These are phyloP conservation scores for Alauda arvensis DNA, from an alignment of 2,797 vertebrate species.

Conservation along the genomic window DNA sequence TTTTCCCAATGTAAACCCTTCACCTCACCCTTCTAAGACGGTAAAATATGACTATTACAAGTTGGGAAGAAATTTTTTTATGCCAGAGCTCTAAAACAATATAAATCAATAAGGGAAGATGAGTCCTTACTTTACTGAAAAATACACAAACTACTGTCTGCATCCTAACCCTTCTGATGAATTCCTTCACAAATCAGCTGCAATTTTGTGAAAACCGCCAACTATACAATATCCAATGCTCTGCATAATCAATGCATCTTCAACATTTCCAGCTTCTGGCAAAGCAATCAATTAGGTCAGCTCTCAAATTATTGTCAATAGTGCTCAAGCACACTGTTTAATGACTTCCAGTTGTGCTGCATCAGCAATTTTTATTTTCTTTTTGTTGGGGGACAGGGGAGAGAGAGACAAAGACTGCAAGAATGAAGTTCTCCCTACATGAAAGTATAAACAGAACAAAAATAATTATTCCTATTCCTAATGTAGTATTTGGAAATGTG, in stretches of 20 bases:
- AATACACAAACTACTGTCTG: background rate
- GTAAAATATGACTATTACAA: background rate
- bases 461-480: background rate
- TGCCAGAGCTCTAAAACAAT: background rate
- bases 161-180: background rate
- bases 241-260: constrained; percentile 15
- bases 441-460: background rate
- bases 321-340: background rate
- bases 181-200: background rate
- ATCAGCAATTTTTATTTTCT: background rate
- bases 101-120: background rate
- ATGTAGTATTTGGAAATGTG: background rate
- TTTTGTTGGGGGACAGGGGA: background rate
- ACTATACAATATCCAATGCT: background rate
- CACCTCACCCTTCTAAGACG: background rate
- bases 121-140: background rate
- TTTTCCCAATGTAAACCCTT: background rate
- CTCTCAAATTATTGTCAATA: background rate
- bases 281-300: constrained; percentile 10
- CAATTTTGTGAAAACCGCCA: background rate
- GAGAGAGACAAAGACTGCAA: background rate
- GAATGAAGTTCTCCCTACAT: background rate
- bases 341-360: background rate
- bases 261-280: background rate
- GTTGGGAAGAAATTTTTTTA: background rate